phyloP scores from a whole-genome alignment of 2,888 invertebrate genomes.

The Microchrysa polita region DNA sequence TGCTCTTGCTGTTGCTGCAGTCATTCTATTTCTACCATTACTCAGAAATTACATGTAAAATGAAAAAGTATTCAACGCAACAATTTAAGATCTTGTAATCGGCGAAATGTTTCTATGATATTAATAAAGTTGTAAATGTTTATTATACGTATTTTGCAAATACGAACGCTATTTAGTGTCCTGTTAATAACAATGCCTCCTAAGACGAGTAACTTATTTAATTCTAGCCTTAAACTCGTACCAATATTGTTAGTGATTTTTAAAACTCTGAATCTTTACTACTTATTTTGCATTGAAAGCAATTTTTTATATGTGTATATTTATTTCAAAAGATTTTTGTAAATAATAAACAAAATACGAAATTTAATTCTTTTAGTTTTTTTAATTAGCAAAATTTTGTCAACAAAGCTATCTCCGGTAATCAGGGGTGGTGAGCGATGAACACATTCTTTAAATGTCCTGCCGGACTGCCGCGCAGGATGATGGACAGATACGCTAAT shows the following conservation, averaged over 20 bases:
- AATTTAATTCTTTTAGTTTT: neutral
- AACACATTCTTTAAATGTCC: no score
- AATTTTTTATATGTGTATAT: neutral
- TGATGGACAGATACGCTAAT: no score
- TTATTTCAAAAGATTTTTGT: neutral
- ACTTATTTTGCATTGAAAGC: neutral
- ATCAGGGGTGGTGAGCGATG: no score
- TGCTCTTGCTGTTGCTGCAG: no score
- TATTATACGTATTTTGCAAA: no score
- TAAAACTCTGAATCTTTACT: neutral
- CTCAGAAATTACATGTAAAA: no score
- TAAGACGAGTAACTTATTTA: conserved; percentile 4
- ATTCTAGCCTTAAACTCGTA: neutral
- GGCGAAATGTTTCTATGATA: neutral
- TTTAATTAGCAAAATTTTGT: no score
- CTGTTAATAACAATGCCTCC: neutral
- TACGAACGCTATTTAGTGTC: no score
- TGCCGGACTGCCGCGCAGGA: no score
- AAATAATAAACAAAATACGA: neutral
- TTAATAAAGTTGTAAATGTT: no score
- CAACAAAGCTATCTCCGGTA: no score
- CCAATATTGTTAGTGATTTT: conserved; percentile 13
- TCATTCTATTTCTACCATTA: no score
- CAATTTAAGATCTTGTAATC: neutral
- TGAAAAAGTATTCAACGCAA: neutral